These are phyloP conservation scores for Hydrotaea cyrtoneurina DNA, from an alignment of 2,888 invertebrate species.

Conservation along the genomic window DNA sequence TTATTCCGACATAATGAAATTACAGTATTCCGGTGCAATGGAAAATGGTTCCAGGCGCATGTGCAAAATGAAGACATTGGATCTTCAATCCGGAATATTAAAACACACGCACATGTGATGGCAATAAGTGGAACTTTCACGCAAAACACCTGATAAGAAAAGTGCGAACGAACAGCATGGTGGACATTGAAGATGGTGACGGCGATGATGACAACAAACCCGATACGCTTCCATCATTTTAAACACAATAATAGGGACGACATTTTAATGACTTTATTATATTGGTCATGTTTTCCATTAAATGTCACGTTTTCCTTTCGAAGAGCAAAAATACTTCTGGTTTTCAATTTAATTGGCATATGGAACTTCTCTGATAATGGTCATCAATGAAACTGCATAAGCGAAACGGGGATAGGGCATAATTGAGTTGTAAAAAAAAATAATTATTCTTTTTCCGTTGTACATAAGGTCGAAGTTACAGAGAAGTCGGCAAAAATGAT, in stretches of 20 bases:
- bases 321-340: conserved; percentile 3
- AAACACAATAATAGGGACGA: conserved; percentile 78
- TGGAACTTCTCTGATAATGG: conserved; percentile 38
- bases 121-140: conserved; percentile 49
- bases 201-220: conserved; percentile 24
- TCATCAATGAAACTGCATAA: not conserved
- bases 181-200: not conserved
- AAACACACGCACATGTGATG: not conserved
- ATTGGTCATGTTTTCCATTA: conserved; percentile 54
- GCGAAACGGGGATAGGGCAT: too few relatives aligned
- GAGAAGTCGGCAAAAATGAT: too few relatives aligned
- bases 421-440: too few relatives aligned
- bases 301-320: conserved; percentile 3
- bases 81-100: not conserved
- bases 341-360: conserved; percentile 48
- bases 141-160: conserved; percentile 40
- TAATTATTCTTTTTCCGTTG: too few relatives aligned
- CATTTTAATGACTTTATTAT: conserved; percentile 77
- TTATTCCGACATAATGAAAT: conserved; percentile 70
- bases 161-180: not conserved
- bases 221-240: conserved; percentile 74
- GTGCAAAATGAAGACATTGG: conserved; percentile 74
- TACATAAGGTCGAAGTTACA: too few relatives aligned
- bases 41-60: conserved; percentile 73
- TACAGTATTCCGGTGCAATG: conserved; percentile 67